Base-by-base conservation (phyloP, 92 coral and sea anemone genomes). In the Porites evermanni region DNA sequence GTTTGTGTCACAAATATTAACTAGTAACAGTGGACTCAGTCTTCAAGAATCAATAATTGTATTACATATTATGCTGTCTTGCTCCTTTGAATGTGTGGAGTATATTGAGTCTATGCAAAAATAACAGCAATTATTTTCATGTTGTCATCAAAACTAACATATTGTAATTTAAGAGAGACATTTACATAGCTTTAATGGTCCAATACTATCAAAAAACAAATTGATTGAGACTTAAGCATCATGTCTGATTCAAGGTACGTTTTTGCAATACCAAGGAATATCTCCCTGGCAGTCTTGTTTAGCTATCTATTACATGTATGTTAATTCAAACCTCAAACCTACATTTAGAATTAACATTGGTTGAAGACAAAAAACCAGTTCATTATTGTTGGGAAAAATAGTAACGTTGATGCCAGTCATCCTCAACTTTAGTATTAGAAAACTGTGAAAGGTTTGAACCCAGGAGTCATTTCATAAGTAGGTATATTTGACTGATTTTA, bases 241-340 rank as follows among this genome's bases (percentile, higher is more conserved):
- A 77, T 59, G 80, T 60, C 17, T 77, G 68, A 58, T 26, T 29
- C 68, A 77, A 77, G 80, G 80, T 77, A 26, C 20, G 80, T 8
- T 17, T 29, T 58, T 19, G 6, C 53, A 17, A 16, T 21, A 50
- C 23, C 53, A 3, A 32, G 18, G 47, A 70, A 24, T 24, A 53
- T 54, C 38, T 18, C 4, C 9, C 19, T 23, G 11, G 12, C n/a
- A 59, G 66, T 19, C 12, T 77, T 61, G 56, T 29, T 12, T n/a
- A 11, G 24, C 21, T n/a, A 21, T 26, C 71, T n/a, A 13, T 2
- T 26, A 19, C 32, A 19, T n/a, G 47, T 4, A 38, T 38, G 47
- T 38, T 4, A 38, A 38, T 38, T 38, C 6, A 38, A 38, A 38
- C 47, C 47, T 11, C 21, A 12, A 6, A 24, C 24, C 19, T 73